phyloP scores from a whole-genome alignment of 2,888 invertebrate genomes.

The Drosophila kambysellisi region DNA sequence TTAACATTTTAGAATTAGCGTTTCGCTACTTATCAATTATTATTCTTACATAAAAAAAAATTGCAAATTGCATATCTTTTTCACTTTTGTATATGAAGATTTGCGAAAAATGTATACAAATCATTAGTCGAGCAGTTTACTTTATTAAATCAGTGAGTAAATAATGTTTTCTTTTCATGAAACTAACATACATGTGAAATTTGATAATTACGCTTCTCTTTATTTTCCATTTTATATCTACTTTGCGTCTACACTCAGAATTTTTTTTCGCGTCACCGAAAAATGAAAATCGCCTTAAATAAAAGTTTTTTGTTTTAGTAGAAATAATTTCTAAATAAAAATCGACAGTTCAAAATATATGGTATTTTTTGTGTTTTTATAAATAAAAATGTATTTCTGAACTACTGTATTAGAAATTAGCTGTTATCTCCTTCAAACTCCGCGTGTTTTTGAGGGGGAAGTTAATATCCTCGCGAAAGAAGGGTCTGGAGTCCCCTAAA shows the following conservation, averaged over 20 bases:
- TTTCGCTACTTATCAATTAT: not conserved
- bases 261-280: not conserved
- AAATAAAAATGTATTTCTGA: no score
- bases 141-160: not conserved
- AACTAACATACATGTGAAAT: not conserved
- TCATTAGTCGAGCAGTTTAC: not conserved
- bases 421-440: no score
- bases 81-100: not conserved
- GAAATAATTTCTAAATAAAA: no score
- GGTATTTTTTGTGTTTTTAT: no score
- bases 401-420: no score
- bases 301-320: no score
- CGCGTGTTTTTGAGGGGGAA: no score
- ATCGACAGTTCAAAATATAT: no score
- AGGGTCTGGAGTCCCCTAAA: no score
- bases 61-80: not conserved
- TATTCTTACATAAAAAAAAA: not conserved
- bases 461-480: no score
- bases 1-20: slow-evolving; percentile 21
- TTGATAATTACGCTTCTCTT: not conserved
- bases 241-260: not conserved
- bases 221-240: not conserved
- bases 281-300: not conserved
- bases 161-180: not conserved
- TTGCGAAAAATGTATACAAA: not conserved